phyloP scores from a whole-genome alignment of 2,888 invertebrate species.

The Coremacera marginata region DNA sequence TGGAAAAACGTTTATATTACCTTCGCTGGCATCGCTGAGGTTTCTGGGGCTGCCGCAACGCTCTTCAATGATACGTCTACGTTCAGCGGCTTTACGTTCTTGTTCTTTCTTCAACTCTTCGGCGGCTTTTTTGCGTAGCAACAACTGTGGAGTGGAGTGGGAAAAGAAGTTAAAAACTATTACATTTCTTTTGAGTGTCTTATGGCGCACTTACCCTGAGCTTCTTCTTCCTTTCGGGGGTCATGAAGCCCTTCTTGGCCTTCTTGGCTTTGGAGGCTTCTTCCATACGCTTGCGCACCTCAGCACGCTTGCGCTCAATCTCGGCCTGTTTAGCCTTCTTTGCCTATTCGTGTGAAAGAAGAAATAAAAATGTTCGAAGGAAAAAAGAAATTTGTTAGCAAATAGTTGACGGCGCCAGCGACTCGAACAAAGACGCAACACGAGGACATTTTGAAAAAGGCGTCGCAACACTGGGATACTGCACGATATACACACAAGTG shows the following conservation, averaged over 20 bases:
- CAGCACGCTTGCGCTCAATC: constrained; percentile 98
- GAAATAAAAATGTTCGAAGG: background rate
- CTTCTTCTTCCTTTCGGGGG: constrained; percentile 99
- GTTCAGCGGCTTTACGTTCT: constrained; percentile 97
- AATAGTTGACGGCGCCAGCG: background rate
- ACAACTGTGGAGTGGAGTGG: constrained; percentile 76
- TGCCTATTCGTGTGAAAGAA: constrained; percentile 74
- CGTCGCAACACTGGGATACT: background rate
- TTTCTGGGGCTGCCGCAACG: constrained; percentile 93
- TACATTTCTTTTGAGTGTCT: background rate
- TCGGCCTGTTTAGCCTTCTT: constrained; percentile 98
- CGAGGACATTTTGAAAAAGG: constrained; percentile 28
- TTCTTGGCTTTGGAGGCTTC: constrained; percentile 98
- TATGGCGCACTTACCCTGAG: constrained; percentile 83
- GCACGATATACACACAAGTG: background rate
- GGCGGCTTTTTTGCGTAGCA: constrained; percentile 99
- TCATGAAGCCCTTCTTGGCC: constrained; percentile 99
- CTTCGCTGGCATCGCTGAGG: constrained; percentile 93
- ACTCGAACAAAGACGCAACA: constrained; percentile 38
- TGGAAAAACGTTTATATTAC: constrained; percentile 71
- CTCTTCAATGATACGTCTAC: constrained; percentile 96
- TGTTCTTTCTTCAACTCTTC: constrained; percentile 99
- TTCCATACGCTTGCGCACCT: constrained; percentile 98
- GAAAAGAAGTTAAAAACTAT: background rate
- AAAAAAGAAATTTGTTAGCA: background rate